phyloP scores from a whole-genome alignment of 2,113 vertebrate genomes.

The Pelecanoides urinatrix region DNA sequence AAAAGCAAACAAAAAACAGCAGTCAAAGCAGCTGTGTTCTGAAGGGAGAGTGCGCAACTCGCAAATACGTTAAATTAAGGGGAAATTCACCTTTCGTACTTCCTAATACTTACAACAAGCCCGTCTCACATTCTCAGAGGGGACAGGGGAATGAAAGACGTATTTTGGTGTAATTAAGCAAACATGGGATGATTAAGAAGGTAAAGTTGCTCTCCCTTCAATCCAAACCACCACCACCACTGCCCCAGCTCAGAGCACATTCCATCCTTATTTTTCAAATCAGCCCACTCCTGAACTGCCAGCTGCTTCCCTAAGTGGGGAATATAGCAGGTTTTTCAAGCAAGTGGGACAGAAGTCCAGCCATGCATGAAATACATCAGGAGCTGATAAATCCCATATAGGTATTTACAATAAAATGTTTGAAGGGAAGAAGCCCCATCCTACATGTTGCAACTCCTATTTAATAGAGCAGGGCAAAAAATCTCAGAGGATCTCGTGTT shows the following conservation, averaged over 20 bases:
- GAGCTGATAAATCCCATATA: background rate
- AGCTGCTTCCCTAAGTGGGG: background rate
- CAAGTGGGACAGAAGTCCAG: fast-evolving
- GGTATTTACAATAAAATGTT: background rate
- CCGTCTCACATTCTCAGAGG: background rate
- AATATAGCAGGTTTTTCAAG: background rate
- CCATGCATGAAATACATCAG: background rate
- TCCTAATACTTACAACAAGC: constrained; percentile 18
- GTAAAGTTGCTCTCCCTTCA: background rate
- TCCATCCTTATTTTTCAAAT: constrained; percentile 35
- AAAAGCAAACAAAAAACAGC: constrained; percentile 50
- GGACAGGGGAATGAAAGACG: background rate
- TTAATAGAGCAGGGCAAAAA: background rate
- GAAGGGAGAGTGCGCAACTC: background rate
- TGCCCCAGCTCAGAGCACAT: background rate
- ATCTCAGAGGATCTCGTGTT: background rate
- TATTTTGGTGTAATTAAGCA: constrained; percentile 17
- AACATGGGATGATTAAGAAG: background rate
- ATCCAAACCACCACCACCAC: constrained; percentile 9
- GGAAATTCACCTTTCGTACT: background rate
- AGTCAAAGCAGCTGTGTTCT: constrained; percentile 39
- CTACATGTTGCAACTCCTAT: background rate
- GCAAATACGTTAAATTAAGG: background rate
- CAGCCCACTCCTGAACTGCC: background rate
- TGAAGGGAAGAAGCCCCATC: background rate